These are phyloP conservation scores for Phrynosoma blainvillii DNA, from an alignment of 2,113 vertebrate species.

Conservation along the genomic window DNA sequence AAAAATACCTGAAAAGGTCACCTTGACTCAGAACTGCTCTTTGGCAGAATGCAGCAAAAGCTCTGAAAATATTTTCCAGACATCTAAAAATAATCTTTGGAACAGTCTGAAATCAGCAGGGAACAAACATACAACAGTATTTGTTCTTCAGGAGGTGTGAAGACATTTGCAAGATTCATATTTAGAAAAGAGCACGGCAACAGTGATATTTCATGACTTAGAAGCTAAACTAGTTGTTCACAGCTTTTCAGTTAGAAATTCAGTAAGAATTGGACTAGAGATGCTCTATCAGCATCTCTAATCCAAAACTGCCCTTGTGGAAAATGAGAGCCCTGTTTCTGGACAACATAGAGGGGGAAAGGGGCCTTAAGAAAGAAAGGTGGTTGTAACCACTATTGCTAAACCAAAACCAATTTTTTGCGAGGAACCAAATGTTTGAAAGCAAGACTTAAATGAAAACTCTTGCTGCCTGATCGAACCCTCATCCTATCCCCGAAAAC, in stretches of 20 bases:
- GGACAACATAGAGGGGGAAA: background rate
- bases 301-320: too few species aligned
- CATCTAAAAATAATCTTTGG: conserved; percentile 40
- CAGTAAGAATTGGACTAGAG: background rate
- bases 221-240: conserved; percentile 12
- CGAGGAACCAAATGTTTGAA: background rate
- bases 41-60: conserved; percentile 24
- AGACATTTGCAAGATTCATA: conserved; percentile 17
- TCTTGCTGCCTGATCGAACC: background rate
- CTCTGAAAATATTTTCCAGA: conserved; percentile 39
- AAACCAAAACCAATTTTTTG: too few species aligned
- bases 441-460: background rate
- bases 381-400: background rate
- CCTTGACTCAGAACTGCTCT: conserved; percentile 57
- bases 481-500: background rate
- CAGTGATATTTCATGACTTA: conserved; percentile 30
- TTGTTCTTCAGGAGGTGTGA: conserved; percentile 15
- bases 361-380: background rate
- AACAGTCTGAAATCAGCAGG: background rate
- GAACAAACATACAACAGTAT: background rate
- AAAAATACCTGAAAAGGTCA: conserved; percentile 58
- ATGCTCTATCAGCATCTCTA: too few species aligned
- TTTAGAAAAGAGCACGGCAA: background rate
- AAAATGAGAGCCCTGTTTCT: too few species aligned
- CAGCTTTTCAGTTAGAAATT: background rate